Conservation (phyloP, 2,797 vertebrate species). For the Acanthornis magna region DNA sequence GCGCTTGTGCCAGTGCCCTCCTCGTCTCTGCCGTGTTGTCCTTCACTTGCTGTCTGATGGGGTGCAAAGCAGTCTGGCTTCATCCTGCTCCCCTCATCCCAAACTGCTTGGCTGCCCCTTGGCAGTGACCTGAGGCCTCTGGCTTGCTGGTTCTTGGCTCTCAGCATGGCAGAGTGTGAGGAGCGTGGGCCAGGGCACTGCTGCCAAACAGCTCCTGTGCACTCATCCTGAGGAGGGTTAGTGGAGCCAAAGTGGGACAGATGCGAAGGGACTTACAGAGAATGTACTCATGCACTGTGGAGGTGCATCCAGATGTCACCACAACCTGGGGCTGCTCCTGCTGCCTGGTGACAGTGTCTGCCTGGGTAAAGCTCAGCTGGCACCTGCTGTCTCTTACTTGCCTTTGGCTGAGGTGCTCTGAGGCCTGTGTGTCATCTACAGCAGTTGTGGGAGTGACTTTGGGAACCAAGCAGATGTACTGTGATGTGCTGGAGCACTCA, state of each 20-base stretch:
- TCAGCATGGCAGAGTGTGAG: neutral
- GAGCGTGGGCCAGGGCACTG: neutral
- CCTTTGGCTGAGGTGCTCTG: neutral
- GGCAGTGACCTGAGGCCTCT: neutral
- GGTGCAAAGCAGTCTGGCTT: neutral
- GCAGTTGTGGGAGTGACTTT: neutral
- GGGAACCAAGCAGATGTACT: neutral
- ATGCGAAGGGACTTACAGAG: neutral
- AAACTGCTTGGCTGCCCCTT: neutral
- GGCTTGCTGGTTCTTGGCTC: neutral
- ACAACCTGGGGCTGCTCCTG: neutral
- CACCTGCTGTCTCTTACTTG: neutral
- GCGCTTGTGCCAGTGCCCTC: accelerated
- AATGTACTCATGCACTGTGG: neutral
- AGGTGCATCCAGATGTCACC: neutral
- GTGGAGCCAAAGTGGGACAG: neutral
- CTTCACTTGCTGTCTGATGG: neutral
- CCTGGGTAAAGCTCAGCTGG: neutral
- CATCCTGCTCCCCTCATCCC: neutral
- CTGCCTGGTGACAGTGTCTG: neutral
- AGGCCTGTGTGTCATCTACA: neutral
- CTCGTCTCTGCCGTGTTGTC: accelerated
- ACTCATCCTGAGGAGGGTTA: neutral
- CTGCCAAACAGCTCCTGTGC: neutral
- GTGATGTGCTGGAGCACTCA: neutral